These are phyloP conservation scores for Drosophila neocordata DNA, from an alignment of 1,140 invertebrate genomes.

Conservation along the genomic window DNA sequence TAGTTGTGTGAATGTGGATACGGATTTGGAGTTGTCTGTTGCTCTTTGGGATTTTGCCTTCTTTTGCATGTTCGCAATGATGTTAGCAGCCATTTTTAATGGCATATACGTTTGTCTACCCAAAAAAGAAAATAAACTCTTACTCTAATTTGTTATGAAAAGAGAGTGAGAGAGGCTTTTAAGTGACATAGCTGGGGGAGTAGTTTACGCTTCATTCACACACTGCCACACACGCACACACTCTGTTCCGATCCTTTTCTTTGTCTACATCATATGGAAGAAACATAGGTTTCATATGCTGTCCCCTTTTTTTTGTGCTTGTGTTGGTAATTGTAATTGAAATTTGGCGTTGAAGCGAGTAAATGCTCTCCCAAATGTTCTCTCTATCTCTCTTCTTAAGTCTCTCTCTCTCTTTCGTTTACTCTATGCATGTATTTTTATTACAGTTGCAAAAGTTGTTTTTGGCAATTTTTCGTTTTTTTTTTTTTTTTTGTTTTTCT, in stretches of 20 bases:
- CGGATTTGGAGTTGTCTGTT: slow-evolving; percentile 59
- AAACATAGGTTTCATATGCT: slow-evolving; percentile 3
- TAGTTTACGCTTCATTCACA: slow-evolving; percentile 36
- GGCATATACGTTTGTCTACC: slow-evolving; percentile 41
- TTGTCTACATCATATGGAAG: slow-evolving; percentile 26
- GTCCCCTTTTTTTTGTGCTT: slow-evolving; percentile 21
- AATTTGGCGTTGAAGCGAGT: slow-evolving; percentile 82
- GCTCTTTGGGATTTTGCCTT: slow-evolving; percentile 36
- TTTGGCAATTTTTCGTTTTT: slow-evolving; percentile 53
- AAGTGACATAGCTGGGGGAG: not conserved
- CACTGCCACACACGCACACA: slow-evolving; percentile 9
- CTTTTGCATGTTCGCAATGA: slow-evolving; percentile 62
- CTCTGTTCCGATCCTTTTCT: slow-evolving; percentile 16
- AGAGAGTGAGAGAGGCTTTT: slow-evolving; percentile 8
- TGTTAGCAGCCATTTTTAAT: slow-evolving; percentile 81
- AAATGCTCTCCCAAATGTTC: slow-evolving; percentile 50
- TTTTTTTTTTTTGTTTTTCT: slow-evolving; percentile 46
- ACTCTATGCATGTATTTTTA: slow-evolving; percentile 56
- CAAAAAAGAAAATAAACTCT: slow-evolving; percentile 1
- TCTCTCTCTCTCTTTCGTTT: slow-evolving; percentile 14
- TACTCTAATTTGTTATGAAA: not conserved
- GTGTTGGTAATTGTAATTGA: slow-evolving; percentile 80
- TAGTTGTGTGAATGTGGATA: slow-evolving; percentile 22
- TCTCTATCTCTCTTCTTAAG: slow-evolving; percentile 4
- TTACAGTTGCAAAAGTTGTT: slow-evolving; percentile 71